Base-by-base conservation (phyloP, 2,797 vertebrate genomes). In the Bryconaethiops microstoma region DNA sequence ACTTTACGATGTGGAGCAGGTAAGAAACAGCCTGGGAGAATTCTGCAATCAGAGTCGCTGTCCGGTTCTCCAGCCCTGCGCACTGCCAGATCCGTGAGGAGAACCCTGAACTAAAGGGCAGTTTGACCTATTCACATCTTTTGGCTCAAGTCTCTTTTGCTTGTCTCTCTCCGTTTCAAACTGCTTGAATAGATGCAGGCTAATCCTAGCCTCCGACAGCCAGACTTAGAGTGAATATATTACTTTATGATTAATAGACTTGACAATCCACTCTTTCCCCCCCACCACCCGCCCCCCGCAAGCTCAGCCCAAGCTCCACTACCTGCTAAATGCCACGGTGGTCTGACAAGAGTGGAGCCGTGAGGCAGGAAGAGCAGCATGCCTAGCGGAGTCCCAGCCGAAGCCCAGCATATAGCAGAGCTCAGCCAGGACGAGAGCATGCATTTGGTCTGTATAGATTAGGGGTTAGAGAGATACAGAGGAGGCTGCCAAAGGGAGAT, bases 281-380 rank as follows among this genome's bases (percentile, higher is more conserved):
- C 35, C 65, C 48, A 57, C 45, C 88, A 84, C 7, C 21, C 13
- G 0, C 72, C 29, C 45, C 57, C 54, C 73, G 16, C 0, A 19
- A 73, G 80, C 74, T 71, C n/a, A 77, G 60, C 74, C 76, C 75
- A 59, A 74, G 60, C 69, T 86, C 87, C 83, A 90, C 90, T 90
- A 90, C 91, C 85, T 89, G 88, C 91, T 94, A 94, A 94, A 94
- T 92, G 92, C 88, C 91, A 92, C 87, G 64, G 89, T 92, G 91
- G 92, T 92, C 91, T 91, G 84, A 94, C 87, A 88, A 90, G 92
- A 88, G 87, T 89, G 91, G 92, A 90, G 83, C 87, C 85, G 76
- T 88, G 77, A 84, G 92, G 91, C 90, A 91, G 85, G 83, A 92
- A 91, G 82, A 87, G 69, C 63, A 74, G 78, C 76, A 64, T 80